phyloP scores from a whole-genome alignment of 1,140 invertebrate species.

The Leptopilina clavipes region DNA sequence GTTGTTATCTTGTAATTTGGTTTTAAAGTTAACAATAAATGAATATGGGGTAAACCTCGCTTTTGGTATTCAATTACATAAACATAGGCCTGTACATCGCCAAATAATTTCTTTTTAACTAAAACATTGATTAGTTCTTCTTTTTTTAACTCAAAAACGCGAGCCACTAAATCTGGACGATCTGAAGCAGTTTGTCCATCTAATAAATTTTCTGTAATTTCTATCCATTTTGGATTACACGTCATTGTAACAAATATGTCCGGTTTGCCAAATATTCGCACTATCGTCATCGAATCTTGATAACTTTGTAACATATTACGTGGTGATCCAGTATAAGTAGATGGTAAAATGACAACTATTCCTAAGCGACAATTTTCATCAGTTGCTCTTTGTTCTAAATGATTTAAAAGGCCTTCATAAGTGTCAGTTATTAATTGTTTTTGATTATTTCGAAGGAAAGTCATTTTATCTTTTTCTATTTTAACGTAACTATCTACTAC shows the following conservation, averaged over 20 bases:
- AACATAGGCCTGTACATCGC: conserved; percentile 15
- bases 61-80: conserved; percentile 32
- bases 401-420: conserved; percentile 35
- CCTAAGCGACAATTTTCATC: conserved; percentile 35
- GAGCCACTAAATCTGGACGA: conserved; percentile 54
- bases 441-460: conserved; percentile 9
- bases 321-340: conserved; percentile 33
- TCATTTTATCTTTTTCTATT: conserved; percentile 31
- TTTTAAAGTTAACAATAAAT: not conserved
- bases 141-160: no score
- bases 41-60: conserved; percentile 22
- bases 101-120: no score
- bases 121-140: no score
- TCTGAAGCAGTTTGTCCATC: conserved; percentile 61
- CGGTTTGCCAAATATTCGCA: no score
- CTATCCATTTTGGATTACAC: no score
- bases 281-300: no score
- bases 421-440: conserved; percentile 36
- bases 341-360: conserved; percentile 41
- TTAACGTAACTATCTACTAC: conserved; percentile 24
- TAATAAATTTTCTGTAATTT: no score
- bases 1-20: not conserved
- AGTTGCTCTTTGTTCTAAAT: conserved; percentile 29
- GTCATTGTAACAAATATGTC: no score
- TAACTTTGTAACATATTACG: conserved; percentile 30